Evolutionary conservation across 2,888 invertebrate species (phyloP), one percentile per base, ranked within the genome.

Genomic region (Cephus sareptanus): DNA sequence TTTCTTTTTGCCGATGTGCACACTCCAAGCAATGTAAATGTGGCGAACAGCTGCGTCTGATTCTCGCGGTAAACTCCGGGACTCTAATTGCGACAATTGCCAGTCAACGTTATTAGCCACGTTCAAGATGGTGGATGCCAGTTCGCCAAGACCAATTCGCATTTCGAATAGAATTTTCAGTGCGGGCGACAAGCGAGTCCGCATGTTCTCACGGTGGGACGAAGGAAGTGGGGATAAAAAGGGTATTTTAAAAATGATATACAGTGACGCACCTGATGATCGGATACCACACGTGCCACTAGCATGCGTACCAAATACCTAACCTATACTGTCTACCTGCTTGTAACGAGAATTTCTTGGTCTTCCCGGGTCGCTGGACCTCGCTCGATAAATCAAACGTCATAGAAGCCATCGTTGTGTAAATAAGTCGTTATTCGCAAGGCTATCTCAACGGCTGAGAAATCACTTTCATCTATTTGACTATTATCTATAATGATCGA

Each of bases 71-170:
- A 83, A 84, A 83, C 81, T 82, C 81, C 56, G 79, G 76, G 81
- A 83, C 81, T 86, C 83, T 86, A 87, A 87, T 87, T 87, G 87
- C 83, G 84, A 78, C 87, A 87, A 87, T 87, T 87, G 87, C 83
- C 77, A 80, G 84, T 86, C 85, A 85, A 69, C 35, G 70, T 78
- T 70, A 71, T 34, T 70, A 34, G 56, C 15, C 37, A 74, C 37
- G 35, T 74, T 30, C 74, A 34, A 74, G 74, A 74, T 34, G 37
- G 37, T 6, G 35, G 34, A 35, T 1, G 74, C 9, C n/a, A 34
- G 71, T 71, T 71, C 31, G 71, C 71, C 23, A 33, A 71, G 71
- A 71, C 3, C 23, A 23, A 23, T 56, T 56, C 56, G 56, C 56
- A 56, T 23, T 56, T 56, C 71, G 71, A 34, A 30, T 31, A 71